Evolutionary conservation across 2,113 vertebrate genomes (phyloP), one percentile per base, ranked within the genome.

Genomic region (Syngnathus floridae): DNA sequence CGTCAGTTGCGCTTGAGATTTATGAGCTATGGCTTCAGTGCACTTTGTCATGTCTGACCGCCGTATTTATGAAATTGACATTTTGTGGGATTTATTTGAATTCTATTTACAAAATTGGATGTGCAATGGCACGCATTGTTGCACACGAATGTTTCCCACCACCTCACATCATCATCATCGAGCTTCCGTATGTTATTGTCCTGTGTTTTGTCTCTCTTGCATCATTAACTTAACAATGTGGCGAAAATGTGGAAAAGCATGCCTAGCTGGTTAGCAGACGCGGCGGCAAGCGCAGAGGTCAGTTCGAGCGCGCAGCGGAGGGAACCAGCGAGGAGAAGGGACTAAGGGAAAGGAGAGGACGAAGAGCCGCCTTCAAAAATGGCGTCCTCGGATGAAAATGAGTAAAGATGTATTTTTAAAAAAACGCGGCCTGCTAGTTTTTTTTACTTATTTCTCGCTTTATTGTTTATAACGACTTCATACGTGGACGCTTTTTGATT

Each of bases 331-430:
- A 65, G 79, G 72, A 16, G 73, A 72, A 82, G 57, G 56, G 77
- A 79, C 72, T 75, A 67, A 58, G 72, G 72, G 80, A 69, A 74
- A 76, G 80, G 82, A 76, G 87, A 87, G 80, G 77, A 82, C 84
- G 80, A 87, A 84, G 79, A 88, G 86, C 82, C 88, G 88, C 90
- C 88, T 89, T 91, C 88, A 91, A 92, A 92, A 79, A 92, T 92
- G 91, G 91, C 91, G 91, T 91, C 90, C 88, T 82, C 83, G 77
- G 81, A 84, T 85, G 87, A 91, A 91, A 90, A 91, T 90, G 82
- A 84, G 84, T 88, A 86, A 90, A 90, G 86, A 52, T 64, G 48
- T 48, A 52, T 64, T 12, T 13, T 12, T 86, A 86, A 86, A 88
- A 84, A 87, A 85, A 72, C 79, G 76, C 85, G 88, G 90, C 90